phyloP scores from a whole-genome alignment of 2,113 vertebrate genomes.

The Puntigrus tetrazona region DNA sequence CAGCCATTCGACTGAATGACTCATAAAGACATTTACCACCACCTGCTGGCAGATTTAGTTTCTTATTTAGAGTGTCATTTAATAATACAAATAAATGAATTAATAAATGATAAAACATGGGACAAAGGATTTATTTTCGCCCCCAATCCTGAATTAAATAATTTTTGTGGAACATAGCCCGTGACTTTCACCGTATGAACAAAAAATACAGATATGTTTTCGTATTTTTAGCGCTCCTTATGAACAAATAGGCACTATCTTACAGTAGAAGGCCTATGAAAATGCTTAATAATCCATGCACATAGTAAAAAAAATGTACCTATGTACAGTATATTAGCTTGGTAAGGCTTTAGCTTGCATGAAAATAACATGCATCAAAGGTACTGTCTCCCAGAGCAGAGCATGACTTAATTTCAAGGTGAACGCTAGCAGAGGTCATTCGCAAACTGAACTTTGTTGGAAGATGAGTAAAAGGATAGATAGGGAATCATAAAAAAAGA shows the following conservation, averaged over 20 bases:
- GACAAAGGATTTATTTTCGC: too few species aligned
- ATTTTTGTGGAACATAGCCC: too few species aligned
- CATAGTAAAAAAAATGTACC: not conserved
- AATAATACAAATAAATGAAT: too few species aligned
- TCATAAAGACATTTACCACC: too few species aligned
- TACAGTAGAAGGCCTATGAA: not conserved
- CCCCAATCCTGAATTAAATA: too few species aligned
- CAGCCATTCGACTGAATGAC: too few species aligned
- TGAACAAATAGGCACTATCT: not conserved
- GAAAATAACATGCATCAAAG: not conserved
- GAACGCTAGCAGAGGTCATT: conserved; percentile 19
- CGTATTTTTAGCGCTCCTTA: not conserved
- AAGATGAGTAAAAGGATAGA: conserved; percentile 52
- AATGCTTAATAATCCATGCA: not conserved
- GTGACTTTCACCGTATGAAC: too few species aligned
- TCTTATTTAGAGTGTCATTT: too few species aligned
- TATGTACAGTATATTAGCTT: not conserved
- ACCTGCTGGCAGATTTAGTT: too few species aligned
- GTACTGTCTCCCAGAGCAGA: not conserved
- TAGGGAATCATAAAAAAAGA: conserved; percentile 57
- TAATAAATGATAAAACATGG: too few species aligned
- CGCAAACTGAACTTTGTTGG: conserved; percentile 26
- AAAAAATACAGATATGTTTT: too few species aligned
- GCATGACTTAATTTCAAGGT: not conserved
- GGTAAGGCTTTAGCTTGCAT: not conserved